A percentile compares a stretch with the other conserved stretches of the same genome.
These are phyloP conservation scores for Rhea americana DNA, from an alignment of 2,113 vertebrate species.

Conservation along the genomic window DNA sequence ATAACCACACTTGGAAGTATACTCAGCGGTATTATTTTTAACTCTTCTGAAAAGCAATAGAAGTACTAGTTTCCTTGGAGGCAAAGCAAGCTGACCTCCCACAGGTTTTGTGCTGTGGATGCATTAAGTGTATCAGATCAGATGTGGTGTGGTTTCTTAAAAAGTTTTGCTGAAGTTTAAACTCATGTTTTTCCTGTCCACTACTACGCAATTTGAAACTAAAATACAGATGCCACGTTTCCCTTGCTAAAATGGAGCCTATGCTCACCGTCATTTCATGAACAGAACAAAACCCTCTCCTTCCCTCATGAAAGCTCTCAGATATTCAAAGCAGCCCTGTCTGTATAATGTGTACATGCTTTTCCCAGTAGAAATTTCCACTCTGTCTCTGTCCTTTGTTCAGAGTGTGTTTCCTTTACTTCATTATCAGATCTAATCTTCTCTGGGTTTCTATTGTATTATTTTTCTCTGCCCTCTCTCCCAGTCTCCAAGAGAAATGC, in stretches of 20 bases:
- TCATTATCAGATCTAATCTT: slow-evolving; percentile 55
- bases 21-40: slow-evolving; percentile 50
- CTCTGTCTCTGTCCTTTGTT: not conserved
- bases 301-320: not conserved
- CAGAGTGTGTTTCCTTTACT: slow-evolving; percentile 15
- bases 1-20: slow-evolving; percentile 42
- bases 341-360: not conserved
- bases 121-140: not conserved
- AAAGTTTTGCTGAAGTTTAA: not conserved
- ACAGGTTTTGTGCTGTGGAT: not conserved
- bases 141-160: not conserved
- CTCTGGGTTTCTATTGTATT: slow-evolving; percentile 38
- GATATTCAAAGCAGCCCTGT: not conserved
- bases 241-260: not conserved
- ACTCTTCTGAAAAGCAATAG: slow-evolving; percentile 38
- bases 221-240: not conserved
- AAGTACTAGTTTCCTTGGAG: not conserved
- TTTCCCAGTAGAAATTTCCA: not conserved
- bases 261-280: not conserved
- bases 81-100: slow-evolving; percentile 26
- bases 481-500: slow-evolving; percentile 20
- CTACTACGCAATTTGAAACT: not conserved
- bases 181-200: not conserved
- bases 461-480: not conserved
- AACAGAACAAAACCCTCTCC: not conserved